Evolutionary conservation across 2,113 vertebrate species (phyloP), one percentile per base, ranked within the genome.

Genomic region (Choloepus hoffmanni): DNA sequence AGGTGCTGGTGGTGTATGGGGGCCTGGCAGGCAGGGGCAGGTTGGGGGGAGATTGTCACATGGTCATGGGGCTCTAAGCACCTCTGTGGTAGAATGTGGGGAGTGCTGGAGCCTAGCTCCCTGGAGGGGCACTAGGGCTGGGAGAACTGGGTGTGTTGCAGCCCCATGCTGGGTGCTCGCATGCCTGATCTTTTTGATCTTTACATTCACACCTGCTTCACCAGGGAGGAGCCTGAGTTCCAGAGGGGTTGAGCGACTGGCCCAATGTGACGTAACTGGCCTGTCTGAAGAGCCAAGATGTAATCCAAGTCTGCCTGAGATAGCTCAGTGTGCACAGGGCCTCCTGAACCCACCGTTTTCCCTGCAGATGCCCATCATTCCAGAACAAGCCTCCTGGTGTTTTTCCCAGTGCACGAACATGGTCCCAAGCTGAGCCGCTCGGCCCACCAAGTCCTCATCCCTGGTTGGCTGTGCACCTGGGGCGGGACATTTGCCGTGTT

Each of bases 371-470:
- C 67, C 67, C 4, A 10, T 16, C 55, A 4, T 30, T 43, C 18
- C 6, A 5, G 40, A 23, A 16, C 28, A 3, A 11, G 3, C 18
- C 19, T 63, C 8, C 45, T 7, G 74, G 13, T 15, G 0, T 8
- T n/a, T 53, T 58, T 18, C 26, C 65, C 2, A 6, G 1, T 13
- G 0, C 7, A 2, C 26, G 6, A 2, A 30, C 0, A 0, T 40
- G 76, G 15, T 33, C 50, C 40, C 33, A 16, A 28, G 43, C 19
- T 5, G 1, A 43, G 26, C 1, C 3, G 8, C n/a, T 73, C n/a
- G 24, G 36, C 45, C 53, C 62, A 8, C 62, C 5, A 23, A 14
- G 13, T 33, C 50, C 60, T 14, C 16, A 1, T 21, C 15, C 36
- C 11, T 0, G 45, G 36, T 53, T 4, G 24, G n/a, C 60, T 23